phyloP scores from a whole-genome alignment of 2,113 vertebrate genomes.

The Collichthys lucidus region DNA sequence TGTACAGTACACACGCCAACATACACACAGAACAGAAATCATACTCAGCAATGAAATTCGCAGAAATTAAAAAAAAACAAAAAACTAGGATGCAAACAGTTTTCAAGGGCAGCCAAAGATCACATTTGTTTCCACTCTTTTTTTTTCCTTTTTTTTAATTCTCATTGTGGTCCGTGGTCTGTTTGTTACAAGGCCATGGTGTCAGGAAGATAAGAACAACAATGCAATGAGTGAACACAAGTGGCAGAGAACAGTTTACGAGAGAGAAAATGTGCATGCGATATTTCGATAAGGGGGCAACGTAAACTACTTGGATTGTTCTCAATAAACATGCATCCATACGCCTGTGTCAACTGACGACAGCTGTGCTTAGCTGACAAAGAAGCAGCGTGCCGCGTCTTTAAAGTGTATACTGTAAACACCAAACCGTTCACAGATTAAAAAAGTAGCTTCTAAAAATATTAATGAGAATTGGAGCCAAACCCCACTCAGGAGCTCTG shows the following conservation, averaged over 20 bases:
- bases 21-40: not conserved
- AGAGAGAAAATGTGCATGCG: conserved; percentile 61
- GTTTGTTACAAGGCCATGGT: conserved; percentile 70
- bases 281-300: conserved; percentile 72
- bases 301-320: conserved; percentile 73
- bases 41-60: not conserved
- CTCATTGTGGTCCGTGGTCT: conserved; percentile 68
- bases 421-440: not conserved
- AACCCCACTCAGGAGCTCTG: not conserved
- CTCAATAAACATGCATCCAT: conserved; percentile 55
- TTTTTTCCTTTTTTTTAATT: conserved; percentile 42
- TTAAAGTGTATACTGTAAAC: not conserved
- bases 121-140: conserved; percentile 49
- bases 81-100: not conserved
- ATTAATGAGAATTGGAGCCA: conserved; percentile 26
- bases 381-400: conserved; percentile 11
- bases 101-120: conserved; percentile 63
- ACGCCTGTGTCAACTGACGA: conserved; percentile 6
- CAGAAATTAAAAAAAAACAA: not conserved
- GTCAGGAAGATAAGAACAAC: conserved; percentile 77
- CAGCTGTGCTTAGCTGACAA: conserved; percentile 22
- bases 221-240: conserved; percentile 59
- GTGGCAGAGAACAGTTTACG: conserved; percentile 68
- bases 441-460: conserved; percentile 10
- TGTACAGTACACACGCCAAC: conserved; percentile 34